phyloP scores from a whole-genome alignment of 2,888 invertebrate genomes.

The Hirtodrosophila confusa region DNA sequence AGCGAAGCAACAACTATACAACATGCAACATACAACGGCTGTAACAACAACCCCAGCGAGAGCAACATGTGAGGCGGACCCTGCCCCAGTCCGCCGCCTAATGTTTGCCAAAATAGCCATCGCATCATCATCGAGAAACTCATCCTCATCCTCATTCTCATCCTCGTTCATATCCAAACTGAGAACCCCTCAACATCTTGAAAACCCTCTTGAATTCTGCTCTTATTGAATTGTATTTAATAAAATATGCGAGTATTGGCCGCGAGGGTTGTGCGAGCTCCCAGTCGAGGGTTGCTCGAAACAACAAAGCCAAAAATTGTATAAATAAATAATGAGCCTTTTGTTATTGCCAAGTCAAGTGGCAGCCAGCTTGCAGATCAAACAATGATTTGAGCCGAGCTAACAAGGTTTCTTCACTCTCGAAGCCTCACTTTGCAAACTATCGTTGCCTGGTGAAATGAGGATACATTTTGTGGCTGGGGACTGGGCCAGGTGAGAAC shows the following conservation, averaged over 20 bases:
- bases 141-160: conserved; percentile 2
- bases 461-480: too few relatives aligned
- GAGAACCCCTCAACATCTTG: conserved; percentile 1
- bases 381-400: too few relatives aligned
- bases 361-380: conserved; percentile 17
- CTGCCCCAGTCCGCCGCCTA: conserved; percentile 11
- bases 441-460: too few relatives aligned
- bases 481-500: too few relatives aligned
- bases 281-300: conserved; percentile 49
- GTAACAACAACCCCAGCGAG: conserved; percentile 29
- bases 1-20: conserved; percentile 44
- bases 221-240: conserved; percentile 77
- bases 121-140: conserved; percentile 42
- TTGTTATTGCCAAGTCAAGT: conserved; percentile 70
- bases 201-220: conserved; percentile 39
- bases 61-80: conserved; percentile 49
- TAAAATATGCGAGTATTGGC: conserved; percentile 62
- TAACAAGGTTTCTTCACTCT: too few relatives aligned
- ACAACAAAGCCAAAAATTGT: conserved; percentile 35
- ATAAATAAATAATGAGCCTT: conserved; percentile 73
- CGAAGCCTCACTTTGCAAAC: too few relatives aligned
- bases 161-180: too few relatives aligned
- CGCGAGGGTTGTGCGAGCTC: conserved; percentile 35
- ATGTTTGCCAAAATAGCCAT: conserved; percentile 68
- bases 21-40: too few relatives aligned